These are phyloP conservation scores for Ochlodes sylvanus DNA, from an alignment of 2,888 invertebrate genomes.

Conservation along the genomic window DNA sequence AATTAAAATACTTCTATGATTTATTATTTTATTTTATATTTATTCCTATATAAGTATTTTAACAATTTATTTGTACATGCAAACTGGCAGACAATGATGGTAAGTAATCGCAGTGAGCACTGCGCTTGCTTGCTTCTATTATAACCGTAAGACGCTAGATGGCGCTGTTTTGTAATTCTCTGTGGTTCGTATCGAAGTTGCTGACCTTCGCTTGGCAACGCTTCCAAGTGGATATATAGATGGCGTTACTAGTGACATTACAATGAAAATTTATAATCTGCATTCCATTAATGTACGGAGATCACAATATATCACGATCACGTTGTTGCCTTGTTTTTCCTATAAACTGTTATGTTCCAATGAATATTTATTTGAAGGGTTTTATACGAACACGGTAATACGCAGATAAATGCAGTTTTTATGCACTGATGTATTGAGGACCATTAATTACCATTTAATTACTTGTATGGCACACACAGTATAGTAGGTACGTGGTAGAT, in stretches of 20 bases:
- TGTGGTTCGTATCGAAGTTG: constrained; percentile 49
- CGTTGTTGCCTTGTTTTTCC: constrained; percentile 7
- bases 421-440: background rate
- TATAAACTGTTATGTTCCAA: constrained; percentile 3
- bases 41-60: constrained; percentile 10
- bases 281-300: constrained; percentile 20
- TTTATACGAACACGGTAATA: constrained; percentile 4
- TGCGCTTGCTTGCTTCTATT: constrained; percentile 63
- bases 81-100: constrained; percentile 78
- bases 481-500: no score
- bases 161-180: constrained; percentile 55
- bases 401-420: constrained; percentile 4
- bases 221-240: constrained; percentile 50
- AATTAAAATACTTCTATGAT: background rate
- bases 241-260: constrained; percentile 51
- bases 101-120: constrained; percentile 68
- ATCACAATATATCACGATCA: constrained; percentile 7
- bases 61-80: constrained; percentile 77
- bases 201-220: constrained; percentile 50
- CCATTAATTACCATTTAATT: background rate
- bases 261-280: background rate
- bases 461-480: background rate
- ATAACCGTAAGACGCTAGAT: constrained; percentile 56
- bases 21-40: constrained; percentile 13
- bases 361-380: constrained; percentile 8